Percentiles rank a stretch among this genome's conserved stretches.
Evolutionary conservation across 2,797 vertebrate species (phyloP).

Genomic region (Helicolenus hilgendorfi): DNA sequence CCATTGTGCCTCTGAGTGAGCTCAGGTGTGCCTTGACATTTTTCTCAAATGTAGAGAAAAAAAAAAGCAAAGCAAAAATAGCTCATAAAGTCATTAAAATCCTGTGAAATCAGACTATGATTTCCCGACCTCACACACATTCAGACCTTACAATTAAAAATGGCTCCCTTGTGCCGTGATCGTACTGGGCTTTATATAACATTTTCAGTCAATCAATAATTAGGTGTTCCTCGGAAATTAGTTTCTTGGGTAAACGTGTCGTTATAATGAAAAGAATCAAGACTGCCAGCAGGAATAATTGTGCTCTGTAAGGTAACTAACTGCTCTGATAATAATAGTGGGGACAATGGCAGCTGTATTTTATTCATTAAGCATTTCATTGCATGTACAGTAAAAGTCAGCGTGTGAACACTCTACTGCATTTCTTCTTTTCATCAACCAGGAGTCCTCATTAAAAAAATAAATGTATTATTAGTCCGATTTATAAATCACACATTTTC

Average conservation of each 20-base stretch:
- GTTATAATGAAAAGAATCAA: background rate
- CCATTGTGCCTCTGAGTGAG: constrained; percentile 59
- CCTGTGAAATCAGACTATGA: constrained; percentile 22
- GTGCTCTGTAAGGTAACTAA: background rate
- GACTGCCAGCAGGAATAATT: background rate
- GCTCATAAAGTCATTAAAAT: constrained; percentile 36
- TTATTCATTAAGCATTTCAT: background rate
- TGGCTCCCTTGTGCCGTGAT: background rate
- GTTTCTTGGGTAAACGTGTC: background rate
- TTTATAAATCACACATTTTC: background rate
- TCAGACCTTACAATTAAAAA: constrained; percentile 7
- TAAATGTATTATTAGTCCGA: background rate
- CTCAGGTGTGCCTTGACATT: constrained; percentile 64
- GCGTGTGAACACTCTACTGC: background rate
- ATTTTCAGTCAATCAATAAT: constrained; percentile 33
- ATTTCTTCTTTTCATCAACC: background rate
- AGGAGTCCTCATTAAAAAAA: background rate
- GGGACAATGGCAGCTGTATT: background rate
- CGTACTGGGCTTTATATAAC: background rate
- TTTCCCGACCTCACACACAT: constrained; percentile 8
- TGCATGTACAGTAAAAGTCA: background rate
- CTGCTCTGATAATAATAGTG: background rate
- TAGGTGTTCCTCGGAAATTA: background rate
- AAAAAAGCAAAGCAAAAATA: constrained; percentile 34
- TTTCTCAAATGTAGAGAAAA: constrained; percentile 29